A percentile compares a stretch with the other conserved stretches of the same genome.
phyloP scores from a whole-genome alignment of 1,140 invertebrate species.

The Macrosteles quadrilineatus region DNA sequence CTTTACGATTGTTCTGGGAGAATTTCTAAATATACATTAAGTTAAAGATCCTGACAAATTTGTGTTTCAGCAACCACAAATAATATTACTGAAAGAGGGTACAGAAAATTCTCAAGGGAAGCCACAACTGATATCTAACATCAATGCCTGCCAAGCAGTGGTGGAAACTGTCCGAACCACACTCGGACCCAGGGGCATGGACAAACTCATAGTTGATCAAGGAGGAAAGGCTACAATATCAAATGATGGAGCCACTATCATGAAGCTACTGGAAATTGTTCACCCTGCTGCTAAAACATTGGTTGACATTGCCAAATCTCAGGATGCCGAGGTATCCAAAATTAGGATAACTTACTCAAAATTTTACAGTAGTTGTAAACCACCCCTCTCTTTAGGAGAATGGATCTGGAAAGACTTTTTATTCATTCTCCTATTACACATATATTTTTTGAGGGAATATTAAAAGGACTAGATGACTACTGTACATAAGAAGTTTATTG shows the following conservation, averaged over 20 bases:
- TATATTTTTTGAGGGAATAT: neutral
- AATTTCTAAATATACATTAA: too few species aligned
- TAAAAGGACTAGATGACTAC: conserved; percentile 12
- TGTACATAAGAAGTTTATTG: neutral
- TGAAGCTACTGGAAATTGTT: conserved; percentile 96
- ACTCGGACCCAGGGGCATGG: conserved; percentile 97
- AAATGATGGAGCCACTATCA: conserved; percentile 99
- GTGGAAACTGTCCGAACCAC: conserved; percentile 96
- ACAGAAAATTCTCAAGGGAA: conserved; percentile 97
- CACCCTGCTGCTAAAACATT: conserved; percentile 97
- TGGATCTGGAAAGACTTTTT: too few species aligned
- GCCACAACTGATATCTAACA: conserved; percentile 95
- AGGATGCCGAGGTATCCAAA: conserved; percentile 95
- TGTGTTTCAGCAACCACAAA: conserved; percentile 92
- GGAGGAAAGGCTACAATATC: conserved; percentile 94
- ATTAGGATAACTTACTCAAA: neutral
- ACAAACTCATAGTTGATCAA: conserved; percentile 95
- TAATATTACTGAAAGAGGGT: conserved; percentile 96
- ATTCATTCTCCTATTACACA: too few species aligned
- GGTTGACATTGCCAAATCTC: conserved; percentile 98
- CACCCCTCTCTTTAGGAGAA: too few species aligned
- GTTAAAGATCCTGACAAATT: too few species aligned
- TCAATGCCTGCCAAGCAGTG: conserved; percentile 97
- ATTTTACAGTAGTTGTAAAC: too few species aligned
- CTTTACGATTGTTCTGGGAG: too few species aligned